phyloP scores from a whole-genome alignment of 2,797 vertebrate genomes.

The Mus minutoides region DNA sequence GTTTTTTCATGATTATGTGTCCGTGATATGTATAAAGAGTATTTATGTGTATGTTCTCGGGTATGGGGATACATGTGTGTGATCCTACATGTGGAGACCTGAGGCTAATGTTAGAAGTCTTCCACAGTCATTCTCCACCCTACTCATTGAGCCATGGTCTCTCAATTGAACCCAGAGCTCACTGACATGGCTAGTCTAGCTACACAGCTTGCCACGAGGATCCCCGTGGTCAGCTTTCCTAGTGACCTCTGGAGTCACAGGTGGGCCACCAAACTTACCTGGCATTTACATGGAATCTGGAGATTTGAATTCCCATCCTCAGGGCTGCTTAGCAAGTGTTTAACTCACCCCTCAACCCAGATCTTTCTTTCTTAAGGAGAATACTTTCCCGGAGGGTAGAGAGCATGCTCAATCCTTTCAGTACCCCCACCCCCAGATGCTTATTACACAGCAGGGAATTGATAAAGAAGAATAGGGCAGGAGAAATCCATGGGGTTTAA shows the following conservation, averaged over 20 bases:
- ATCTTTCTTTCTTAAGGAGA: background rate
- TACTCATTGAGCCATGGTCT: background rate
- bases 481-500: conserved; percentile 61
- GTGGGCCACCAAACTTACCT: background rate
- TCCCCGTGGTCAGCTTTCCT: background rate
- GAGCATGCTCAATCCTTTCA: background rate
- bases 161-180: background rate
- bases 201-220: background rate
- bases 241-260: background rate
- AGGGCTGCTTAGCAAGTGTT: background rate
- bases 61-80: background rate
- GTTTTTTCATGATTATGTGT: background rate
- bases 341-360: background rate
- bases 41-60: background rate
- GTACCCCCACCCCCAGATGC: background rate
- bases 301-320: background rate
- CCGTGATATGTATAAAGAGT: background rate
- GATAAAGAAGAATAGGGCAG: conserved; percentile 59
- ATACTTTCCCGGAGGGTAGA: conserved; percentile 28
- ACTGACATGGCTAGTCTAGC: background rate
- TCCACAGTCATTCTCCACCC: background rate
- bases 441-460: conserved; percentile 45
- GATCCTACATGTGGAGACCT: background rate
- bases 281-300: background rate
- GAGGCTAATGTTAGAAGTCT: background rate